Conservation (phyloP, 2,888 invertebrate genomes). For the Drosophila percnosoma region DNA sequence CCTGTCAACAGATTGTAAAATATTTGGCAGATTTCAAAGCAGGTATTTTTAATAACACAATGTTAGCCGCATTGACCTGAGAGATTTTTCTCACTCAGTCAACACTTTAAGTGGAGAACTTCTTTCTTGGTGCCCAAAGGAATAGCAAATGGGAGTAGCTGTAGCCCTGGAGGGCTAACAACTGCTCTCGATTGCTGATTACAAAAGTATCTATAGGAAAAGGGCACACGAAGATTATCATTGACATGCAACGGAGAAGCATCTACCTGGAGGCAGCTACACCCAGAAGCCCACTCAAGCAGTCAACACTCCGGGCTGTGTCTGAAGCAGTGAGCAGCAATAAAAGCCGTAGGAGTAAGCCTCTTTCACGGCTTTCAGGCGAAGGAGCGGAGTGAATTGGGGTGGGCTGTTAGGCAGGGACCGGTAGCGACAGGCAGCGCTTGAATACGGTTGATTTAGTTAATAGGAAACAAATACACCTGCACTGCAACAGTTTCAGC, state of each 20-base stretch:
- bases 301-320: slow-evolving; percentile 56
- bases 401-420: background rate
- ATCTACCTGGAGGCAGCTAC: slow-evolving; percentile 44
- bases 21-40: background rate
- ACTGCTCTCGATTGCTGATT: slow-evolving; percentile 63
- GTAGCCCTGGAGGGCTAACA: slow-evolving; percentile 57
- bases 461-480: slow-evolving; percentile 69
- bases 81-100: background rate
- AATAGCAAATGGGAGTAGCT: background rate
- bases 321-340: slow-evolving; percentile 47
- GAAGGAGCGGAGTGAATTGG: background rate
- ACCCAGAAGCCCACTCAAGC: slow-evolving; percentile 52
- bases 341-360: slow-evolving; percentile 64
- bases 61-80: background rate
- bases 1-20: background rate
- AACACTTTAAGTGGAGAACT: background rate
- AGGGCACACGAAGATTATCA: slow-evolving; percentile 56
- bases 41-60: background rate
- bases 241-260: slow-evolving; percentile 56
- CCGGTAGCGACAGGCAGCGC: slow-evolving; percentile 20
- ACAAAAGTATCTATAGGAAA: slow-evolving; percentile 56
- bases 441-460: slow-evolving; percentile 71
- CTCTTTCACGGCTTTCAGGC: slow-evolving; percentile 46
- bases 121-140: background rate
- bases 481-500: slow-evolving; percentile 19